Percentiles rank a stretch among this genome's conserved stretches.
Evolutionary conservation across 1,140 invertebrate species (phyloP).

Genomic region (Eriocheir sinensis): DNA sequence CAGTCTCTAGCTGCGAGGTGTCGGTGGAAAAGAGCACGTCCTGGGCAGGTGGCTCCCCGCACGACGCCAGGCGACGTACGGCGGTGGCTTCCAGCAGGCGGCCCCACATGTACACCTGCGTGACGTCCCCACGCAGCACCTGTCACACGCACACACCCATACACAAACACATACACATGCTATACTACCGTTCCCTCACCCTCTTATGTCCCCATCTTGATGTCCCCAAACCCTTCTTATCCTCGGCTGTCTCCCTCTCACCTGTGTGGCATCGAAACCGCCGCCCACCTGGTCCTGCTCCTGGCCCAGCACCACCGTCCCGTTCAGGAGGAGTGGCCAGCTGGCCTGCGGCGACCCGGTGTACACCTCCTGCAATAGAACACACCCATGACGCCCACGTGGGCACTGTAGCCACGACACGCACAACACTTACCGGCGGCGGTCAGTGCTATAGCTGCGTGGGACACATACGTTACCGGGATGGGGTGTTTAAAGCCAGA

Average conservation of each 20-base stretch:
- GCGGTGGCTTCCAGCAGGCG: not conserved
- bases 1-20: not conserved
- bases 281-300: conserved; percentile 48
- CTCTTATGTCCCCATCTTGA: not conserved
- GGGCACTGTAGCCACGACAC: too few relatives aligned
- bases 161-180: not conserved
- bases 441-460: too few relatives aligned
- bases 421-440: too few relatives aligned
- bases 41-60: not conserved
- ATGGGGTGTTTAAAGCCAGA: too few relatives aligned
- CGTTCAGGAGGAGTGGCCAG: conserved; percentile 50
- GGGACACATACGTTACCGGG: too few relatives aligned
- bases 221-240: not conserved
- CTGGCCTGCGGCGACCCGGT: not conserved
- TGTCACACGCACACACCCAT: not conserved
- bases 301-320: conserved; percentile 50
- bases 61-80: conserved; percentile 17
- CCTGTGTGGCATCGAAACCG: conserved; percentile 52
- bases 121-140: conserved; percentile 34
- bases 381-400: too few relatives aligned
- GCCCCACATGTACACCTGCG: conserved; percentile 45
- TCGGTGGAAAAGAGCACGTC: conserved; percentile 37
- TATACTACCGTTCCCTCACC: not conserved
- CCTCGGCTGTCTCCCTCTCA: not conserved
- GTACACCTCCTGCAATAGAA: conserved; percentile 12